Evolutionary conservation across 2,888 invertebrate species (phyloP).

Genomic region (Nephrotoma guestfalica): DNA sequence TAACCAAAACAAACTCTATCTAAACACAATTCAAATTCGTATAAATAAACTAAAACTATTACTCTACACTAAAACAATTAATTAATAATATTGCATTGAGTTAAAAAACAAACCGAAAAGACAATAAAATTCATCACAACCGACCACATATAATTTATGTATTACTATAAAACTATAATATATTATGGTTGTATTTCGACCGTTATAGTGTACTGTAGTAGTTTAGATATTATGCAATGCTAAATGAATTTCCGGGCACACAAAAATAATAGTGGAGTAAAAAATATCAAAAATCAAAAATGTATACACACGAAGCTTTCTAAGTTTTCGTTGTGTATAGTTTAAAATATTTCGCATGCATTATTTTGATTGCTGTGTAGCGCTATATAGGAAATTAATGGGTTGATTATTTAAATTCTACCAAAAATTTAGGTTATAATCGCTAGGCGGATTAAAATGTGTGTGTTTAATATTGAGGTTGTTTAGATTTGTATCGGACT

Average conservation of each 20-base stretch:
- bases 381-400: not conserved
- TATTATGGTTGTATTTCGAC: not conserved
- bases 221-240: conserved; percentile 1
- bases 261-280: not conserved
- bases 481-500: not conserved
- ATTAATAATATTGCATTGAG: not conserved
- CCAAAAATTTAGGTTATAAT: not conserved
- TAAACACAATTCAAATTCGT: not conserved
- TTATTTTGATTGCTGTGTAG: not conserved
- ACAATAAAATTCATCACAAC: not conserved
- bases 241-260: conserved; percentile 3
- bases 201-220: not conserved
- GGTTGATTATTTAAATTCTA: not conserved
- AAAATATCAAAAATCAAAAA: not conserved
- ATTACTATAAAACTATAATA: not conserved
- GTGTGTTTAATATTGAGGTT: not conserved
- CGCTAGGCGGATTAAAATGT: not conserved
- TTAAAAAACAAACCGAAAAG: not conserved
- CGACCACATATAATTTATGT: not conserved
- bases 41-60: not conserved
- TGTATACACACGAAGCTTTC: not conserved
- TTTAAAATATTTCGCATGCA: not conserved
- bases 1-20: not conserved
- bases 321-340: not conserved
- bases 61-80: not conserved